Evolutionary conservation across 2,888 invertebrate genomes (phyloP), one percentile per base, ranked within the genome.

Genomic region (Gnatocerus cornutus): DNA sequence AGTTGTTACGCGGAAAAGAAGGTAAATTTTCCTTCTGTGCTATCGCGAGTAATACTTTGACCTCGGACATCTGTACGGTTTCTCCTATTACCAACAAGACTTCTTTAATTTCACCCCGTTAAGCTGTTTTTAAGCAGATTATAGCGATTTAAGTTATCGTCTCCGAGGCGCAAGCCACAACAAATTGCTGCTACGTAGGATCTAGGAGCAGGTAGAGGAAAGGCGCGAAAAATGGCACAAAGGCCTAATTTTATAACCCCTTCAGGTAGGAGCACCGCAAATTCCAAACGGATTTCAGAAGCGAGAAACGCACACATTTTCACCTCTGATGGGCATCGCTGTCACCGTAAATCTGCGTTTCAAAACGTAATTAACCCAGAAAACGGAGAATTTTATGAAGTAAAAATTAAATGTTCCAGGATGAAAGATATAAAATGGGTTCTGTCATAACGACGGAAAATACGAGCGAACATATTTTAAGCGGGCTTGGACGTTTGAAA

Each of bases 121-220:
- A 71, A 71, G 71, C 67, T 56, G 41, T 71, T 71, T 71, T 71
- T 53, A 16, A 71, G 67, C 63, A 56, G 67, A 71, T 67, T 63
- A 67, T 62, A 48, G 62, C 14, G 41, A 70, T 68, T 64, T 63
- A 30, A 50, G 12, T 63, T 63, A 66, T 45, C 62, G 62, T 46
- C 53, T 50, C 30, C 13, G 37, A 46, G 61, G 66, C 69, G 61
- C 65, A 66, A 69, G 69, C 61, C 70, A 67, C 43, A 58, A 55
- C 55, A 59, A 45, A 59, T 13, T 10, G 33, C 21, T 16, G n/a
- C 30, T 59, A 14, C 41, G 56, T 21, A 13, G 48, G 48, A 50
- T 50, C 21, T 50, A 3, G 21, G 48, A 21, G 10, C 27, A 12
- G 27, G 6, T 50, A 27, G 27, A 10, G 29, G 50, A 12, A n/a